Base-by-base conservation (phyloP, 2,113 vertebrate species). In the Mobula birostris region DNA sequence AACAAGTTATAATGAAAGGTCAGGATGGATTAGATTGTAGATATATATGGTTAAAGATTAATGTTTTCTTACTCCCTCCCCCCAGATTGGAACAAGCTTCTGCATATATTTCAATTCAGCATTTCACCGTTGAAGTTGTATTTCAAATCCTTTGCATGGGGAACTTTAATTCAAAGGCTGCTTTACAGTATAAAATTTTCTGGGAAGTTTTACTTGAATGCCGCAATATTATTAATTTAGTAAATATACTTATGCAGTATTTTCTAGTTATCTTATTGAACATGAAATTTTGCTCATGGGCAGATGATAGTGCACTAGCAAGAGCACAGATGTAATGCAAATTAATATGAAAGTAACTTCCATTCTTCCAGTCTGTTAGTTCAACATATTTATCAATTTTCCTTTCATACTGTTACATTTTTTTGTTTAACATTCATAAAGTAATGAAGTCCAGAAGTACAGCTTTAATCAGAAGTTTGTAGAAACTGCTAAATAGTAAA, bases 191-290 rank as follows among this genome's bases (percentile, higher is more conserved):
- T 27, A n/a, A 1, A 74, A 8, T 93, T 48, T 93, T 90, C 36
- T 76, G 70, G 36, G 36, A 27, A 40, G 7, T 29, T 93, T 93
- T 21, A 21, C 61, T 90, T 32, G 24, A 76, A 76, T 29, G 8
- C 9, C 74, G 5, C 2, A 56, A 74, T 56, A 66, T 70, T 92
- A 68, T 72, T 92, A 70, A 48, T 92, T 92, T 70, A 70, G 70
- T 92, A 72, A 92, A 72, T 4, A 92, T 91, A 68, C 36, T 66
- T 91, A 68, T 11, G 36, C 88, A 92, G 88, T 63, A 92, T 70
- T 36, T 92, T 63, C 63, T 19, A 40, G 88, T 9, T 40, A 92
- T 63, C 7, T 32, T 91, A 61, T 90, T 90, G 56, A 90, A 66
- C n/a, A 66, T 90, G 61, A 61, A 32, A 21, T 70, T 17, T 63